Evolutionary conservation across 1,140 invertebrate species (phyloP).

Genomic region (Cyrtorhinus lividipennis): DNA sequence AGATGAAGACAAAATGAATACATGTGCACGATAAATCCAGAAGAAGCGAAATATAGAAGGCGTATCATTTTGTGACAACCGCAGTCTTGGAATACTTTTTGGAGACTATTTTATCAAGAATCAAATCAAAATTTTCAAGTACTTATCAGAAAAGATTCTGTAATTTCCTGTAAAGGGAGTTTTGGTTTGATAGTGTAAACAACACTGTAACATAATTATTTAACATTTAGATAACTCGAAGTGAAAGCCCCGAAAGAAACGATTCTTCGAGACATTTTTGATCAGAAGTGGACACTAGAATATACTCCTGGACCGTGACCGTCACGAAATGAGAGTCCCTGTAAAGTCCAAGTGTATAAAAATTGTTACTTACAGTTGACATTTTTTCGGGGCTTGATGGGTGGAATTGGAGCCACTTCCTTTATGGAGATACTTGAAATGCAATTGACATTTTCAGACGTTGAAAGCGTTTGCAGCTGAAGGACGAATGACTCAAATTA

Average conservation of each 20-base stretch:
- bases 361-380: background rate
- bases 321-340: background rate
- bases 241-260: background rate
- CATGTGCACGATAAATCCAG: background rate
- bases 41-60: background rate
- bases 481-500: background rate
- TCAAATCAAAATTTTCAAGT: too few relatives aligned
- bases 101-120: background rate
- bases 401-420: background rate
- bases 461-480: background rate
- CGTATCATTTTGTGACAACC: background rate
- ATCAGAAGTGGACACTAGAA: background rate
- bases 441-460: background rate
- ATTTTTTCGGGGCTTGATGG: background rate
- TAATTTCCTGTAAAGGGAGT: background rate
- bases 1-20: background rate
- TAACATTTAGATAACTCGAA: too few relatives aligned
- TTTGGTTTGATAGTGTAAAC: too few relatives aligned
- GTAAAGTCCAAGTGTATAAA: background rate
- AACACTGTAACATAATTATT: too few relatives aligned
- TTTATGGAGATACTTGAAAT: background rate
- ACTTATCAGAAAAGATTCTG: background rate
- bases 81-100: background rate
- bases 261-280: background rate
- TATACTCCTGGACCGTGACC: background rate